Base-by-base conservation (phyloP, 2,113 vertebrate species). In the Candoia aspera region DNA sequence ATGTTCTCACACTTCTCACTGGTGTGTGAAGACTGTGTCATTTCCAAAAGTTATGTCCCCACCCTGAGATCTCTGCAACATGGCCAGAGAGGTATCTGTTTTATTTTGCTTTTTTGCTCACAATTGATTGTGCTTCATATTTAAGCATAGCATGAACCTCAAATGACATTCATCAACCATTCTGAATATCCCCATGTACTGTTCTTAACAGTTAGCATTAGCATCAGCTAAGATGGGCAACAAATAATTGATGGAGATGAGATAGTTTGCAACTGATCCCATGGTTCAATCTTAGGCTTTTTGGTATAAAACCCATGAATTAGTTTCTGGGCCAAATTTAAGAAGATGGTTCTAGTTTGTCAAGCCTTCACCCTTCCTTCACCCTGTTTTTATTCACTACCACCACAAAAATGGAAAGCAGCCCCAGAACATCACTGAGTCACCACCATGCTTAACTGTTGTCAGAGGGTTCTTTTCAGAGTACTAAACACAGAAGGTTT, bases 21-120 rank as follows among this genome's bases (percentile, higher is more conserved):
- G 91, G 54, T 73, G 55, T 90, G 24, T 26, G 90, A 94, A 93
- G 85, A 29, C 84, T 33, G 91, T 94, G 86, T 87, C 88, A 87
- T n/a, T 92, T 87, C 42, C 55, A 93, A 94, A 92, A 8, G 24
- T 87, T 90, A 29, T 12, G 2, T 93, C 23, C 92, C 6, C 2
- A 91, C 15, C 57, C 0, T 6, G 10, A 90, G 94, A 88, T 92
- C 49, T 93, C 84, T 68, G 9, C 8, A 83, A 23, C 83, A 49
- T 91, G 49, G 46, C 84, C 54, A 93, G 19, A 24, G 91, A 88
- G 94, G 6, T 2, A 87, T 88, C 86, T 92, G 87, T 58, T 46
- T 55, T 42, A 42, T 9, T 90, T 90, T 91, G 59, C 59, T 91
- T 94, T 90, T 59, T 93, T 19, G 1, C 54, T 87, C 37, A 12